Percentiles rank a stretch among this genome's conserved stretches.
Conservation (phyloP, 2,888 invertebrate species). For the Papilio elwesi region DNA sequence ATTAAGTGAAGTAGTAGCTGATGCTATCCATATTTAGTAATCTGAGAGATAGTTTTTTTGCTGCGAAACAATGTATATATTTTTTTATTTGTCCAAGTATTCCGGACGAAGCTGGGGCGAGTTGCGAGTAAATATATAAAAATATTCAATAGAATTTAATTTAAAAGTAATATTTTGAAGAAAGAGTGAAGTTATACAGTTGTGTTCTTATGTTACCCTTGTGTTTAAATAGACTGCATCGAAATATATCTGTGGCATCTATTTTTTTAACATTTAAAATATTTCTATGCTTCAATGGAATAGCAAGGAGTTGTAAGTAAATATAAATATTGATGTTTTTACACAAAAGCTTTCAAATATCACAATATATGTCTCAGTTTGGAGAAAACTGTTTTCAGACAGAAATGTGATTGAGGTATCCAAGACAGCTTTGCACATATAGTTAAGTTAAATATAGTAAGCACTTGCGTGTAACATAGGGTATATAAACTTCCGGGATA, state of each 20-base stretch:
- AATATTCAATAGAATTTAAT: not conserved
- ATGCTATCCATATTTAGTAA: too few relatives aligned
- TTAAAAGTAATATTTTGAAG: not conserved
- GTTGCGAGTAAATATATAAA: not conserved
- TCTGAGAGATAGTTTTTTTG: too few relatives aligned
- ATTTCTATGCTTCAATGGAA: constrained; percentile 75
- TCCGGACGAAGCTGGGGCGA: too few relatives aligned
- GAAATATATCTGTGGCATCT: not conserved
- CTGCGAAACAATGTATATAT: too few relatives aligned
- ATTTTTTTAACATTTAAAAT: constrained; percentile 50
- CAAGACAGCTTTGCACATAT: constrained; percentile 16
- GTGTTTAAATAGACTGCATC: not conserved
- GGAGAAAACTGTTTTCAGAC: not conserved
- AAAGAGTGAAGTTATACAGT: not conserved
- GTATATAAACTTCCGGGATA: not conserved
- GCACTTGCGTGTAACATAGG: constrained; percentile 2
- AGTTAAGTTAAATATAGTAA: constrained; percentile 13
- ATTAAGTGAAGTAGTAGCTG: too few relatives aligned
- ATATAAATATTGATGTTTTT: constrained; percentile 42
- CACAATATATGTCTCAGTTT: constrained; percentile 2
- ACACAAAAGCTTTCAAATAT: constrained; percentile 39
- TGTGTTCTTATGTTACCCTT: too few relatives aligned
- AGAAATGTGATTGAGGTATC: not conserved
- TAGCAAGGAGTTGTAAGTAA: constrained; percentile 84
- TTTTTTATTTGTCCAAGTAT: too few relatives aligned